Base-by-base conservation (phyloP, 2,797 vertebrate species). In the Limosa lapponica region DNA sequence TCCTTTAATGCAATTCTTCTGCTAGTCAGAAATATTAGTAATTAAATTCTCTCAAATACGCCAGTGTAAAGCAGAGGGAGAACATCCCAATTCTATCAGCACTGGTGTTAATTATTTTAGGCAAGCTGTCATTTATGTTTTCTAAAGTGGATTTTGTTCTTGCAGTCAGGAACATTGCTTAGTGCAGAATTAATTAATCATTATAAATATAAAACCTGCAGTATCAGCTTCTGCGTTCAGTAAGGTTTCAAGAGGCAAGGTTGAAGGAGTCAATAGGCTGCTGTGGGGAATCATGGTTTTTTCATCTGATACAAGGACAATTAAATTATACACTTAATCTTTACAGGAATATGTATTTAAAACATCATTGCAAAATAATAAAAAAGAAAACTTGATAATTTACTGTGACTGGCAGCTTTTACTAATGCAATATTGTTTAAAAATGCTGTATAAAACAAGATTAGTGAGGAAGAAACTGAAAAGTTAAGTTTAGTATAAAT, bases 101-200 rank as follows among this genome's bases (percentile, higher is more conserved):
- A 93, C 93, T 95, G 95, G 97, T 97, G 98, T 98, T 98, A 98
- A 98, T 98, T 98, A 98, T 98, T 98, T 98, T 97, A 98, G 98
- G 98, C 98, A 98, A 98, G 97, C 98, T 98, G 98, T 98, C 98
- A 98, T 98, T 98, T 98, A 98, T 97, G 97, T 97, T 98, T 98
- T 98, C 97, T 97, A 98, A 98, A 98, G 98, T 98, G 98, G 97
- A 98, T 98, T 98, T 98, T 98, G 98, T 98, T 98, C 98, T 97
- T 98, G 96, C 96, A 98, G 98, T 98, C 97, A 98, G 98, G 98
- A 98, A 98, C 98, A 98, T 98, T 98, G 98, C 98, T 98, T 98
- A 97, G 98, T 96, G 98, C 97, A 98, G 98, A 98, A 98, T 98
- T 98, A 98, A 98, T 98, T 98, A 98, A 98, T 98, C 98, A 98